Base-by-base conservation (phyloP, 1,140 invertebrate species). In the Uloborus diversus region DNA sequence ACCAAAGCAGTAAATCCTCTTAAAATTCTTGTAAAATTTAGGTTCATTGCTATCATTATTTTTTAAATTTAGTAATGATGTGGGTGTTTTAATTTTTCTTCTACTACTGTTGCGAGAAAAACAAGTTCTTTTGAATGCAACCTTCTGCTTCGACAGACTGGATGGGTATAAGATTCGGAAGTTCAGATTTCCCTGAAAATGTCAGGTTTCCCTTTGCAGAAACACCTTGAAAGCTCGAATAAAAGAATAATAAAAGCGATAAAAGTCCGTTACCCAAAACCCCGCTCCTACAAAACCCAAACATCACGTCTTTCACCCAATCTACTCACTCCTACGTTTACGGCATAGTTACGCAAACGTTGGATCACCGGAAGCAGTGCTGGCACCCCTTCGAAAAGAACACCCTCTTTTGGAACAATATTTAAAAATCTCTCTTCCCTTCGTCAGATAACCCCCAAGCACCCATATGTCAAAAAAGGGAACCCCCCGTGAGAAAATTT, bases 311-410 rank as follows among this genome's bases (percentile, higher is more conserved):
- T n/a, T n/a, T 7, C 49, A 32, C 65, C 47, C 61, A 14, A 9
- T 23, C 73, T 25, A 30, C 61, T 78, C 73, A 78, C 73, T 78
- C 73, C 73, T 78, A 78, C 73, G 17, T 78, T 65, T 78, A 75
- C 59, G 70, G 56, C 70, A n/a, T 25, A 57, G 73, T 78, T 78
- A 37, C 73, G 73, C 23, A 78, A 78, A 78, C 64, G 49, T 78
- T 64, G 61, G 57, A 27, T 62, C 57, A 42, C 73, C 61, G 62
- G 73, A 78, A 78, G 28, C 57, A 4, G 32, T 17, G 4, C 57
- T 13, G 30, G 17, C 4, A 2, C 32, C 23, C 35, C 57, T 33
- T 28, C 57, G 13, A 35, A 9, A 33, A 71, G 59, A 71, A 59
- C 51, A 71, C 20, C 59, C 59, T 62, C 28, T 53, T 59, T 59